phyloP scores from a whole-genome alignment of 2,888 invertebrate species.

The Nesidiocoris tenuis region DNA sequence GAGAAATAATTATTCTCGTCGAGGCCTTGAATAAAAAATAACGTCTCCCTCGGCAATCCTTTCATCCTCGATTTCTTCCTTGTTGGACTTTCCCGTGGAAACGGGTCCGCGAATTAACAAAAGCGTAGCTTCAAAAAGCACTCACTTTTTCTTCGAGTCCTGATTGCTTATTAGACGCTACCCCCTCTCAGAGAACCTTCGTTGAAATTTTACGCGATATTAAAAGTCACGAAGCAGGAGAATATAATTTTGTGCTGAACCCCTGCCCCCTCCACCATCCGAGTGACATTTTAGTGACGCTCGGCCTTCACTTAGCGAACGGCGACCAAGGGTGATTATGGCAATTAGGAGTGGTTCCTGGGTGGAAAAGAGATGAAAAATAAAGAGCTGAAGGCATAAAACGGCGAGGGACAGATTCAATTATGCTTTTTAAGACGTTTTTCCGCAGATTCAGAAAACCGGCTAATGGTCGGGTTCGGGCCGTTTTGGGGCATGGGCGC shows the following conservation, averaged over 20 bases:
- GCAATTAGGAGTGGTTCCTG: not conserved
- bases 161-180: not conserved
- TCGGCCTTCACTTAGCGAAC: not conserved
- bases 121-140: too few species aligned
- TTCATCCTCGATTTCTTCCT: too few species aligned
- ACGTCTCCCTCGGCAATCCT: too few species aligned
- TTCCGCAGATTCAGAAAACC: not conserved
- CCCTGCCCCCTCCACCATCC: not conserved
- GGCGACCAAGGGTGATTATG: not conserved
- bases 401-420: not conserved
- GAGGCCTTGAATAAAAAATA: too few species aligned
- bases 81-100: too few species aligned
- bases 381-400: not conserved
- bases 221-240: not conserved
- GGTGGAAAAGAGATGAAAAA: not conserved
- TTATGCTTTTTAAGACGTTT: not conserved
- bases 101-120: too few species aligned
- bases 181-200: not conserved
- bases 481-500: too few species aligned
- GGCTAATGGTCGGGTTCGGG: not conserved
- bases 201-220: not conserved
- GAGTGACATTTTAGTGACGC: not conserved
- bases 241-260: not conserved
- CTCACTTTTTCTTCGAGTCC: not conserved
- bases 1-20: too few species aligned